Conservation (phyloP, 1,140 invertebrate genomes). For the Danaus plexippus region DNA sequence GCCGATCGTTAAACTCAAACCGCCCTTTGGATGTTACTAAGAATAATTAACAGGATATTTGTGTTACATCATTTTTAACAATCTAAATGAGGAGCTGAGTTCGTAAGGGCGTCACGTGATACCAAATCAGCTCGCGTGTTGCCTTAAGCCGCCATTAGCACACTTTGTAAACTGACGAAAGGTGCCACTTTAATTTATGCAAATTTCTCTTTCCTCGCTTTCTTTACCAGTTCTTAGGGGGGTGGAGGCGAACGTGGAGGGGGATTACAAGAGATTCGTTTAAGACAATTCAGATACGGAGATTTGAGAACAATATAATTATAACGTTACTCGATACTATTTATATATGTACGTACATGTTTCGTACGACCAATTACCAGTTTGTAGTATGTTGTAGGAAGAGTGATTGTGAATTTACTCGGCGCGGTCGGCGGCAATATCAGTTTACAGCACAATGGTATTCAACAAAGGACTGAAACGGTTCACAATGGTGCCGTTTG, state of each 20-base stretch:
- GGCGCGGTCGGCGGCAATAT: conserved; percentile 40
- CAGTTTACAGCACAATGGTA: conserved; percentile 53
- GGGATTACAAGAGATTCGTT: conserved; percentile 27
- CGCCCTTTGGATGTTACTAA: too few species aligned
- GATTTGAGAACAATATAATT: conserved; percentile 14
- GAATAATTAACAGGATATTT: too few species aligned
- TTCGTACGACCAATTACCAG: too few species aligned
- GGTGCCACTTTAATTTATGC: conserved; percentile 59
- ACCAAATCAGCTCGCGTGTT: conserved; percentile 41
- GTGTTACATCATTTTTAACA: neutral
- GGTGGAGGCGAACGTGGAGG: conserved; percentile 18
- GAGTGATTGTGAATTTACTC: conserved; percentile 52
- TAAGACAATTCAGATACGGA: conserved; percentile 22
- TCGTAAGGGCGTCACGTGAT: conserved; percentile 31
- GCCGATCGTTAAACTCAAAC: too few species aligned
- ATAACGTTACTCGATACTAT: conserved; percentile 2
- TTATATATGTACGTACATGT: too few species aligned
- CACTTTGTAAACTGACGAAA: conserved; percentile 48
- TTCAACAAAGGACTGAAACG: conserved; percentile 46
- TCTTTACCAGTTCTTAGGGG: conserved; percentile 42
- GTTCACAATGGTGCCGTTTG: conserved; percentile 48
- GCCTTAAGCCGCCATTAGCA: conserved; percentile 50
- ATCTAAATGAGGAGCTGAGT: conserved; percentile 5
- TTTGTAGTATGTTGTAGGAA: conserved; percentile 14
- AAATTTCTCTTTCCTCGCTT: conserved; percentile 57